phyloP scores from a whole-genome alignment of 2,888 invertebrate genomes.

The Hipparchia semele region DNA sequence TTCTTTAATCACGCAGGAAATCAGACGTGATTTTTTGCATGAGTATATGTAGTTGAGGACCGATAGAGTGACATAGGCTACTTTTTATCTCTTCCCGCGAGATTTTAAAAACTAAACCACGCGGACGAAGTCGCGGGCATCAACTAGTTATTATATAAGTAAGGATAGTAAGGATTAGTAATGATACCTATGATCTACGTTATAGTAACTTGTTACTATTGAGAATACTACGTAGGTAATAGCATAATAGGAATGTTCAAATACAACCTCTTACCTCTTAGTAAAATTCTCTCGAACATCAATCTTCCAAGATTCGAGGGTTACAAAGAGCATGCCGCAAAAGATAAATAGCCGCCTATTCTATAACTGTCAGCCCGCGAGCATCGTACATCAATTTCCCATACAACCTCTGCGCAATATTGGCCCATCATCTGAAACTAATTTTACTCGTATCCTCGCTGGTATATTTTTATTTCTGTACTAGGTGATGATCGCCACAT shows the following conservation, averaged over 20 bases:
- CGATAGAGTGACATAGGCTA: not conserved
- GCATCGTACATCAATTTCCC: conserved; percentile 33
- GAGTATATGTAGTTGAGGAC: too few species aligned
- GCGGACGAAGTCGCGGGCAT: too few species aligned
- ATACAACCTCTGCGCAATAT: conserved; percentile 30
- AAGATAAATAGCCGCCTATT: conserved; percentile 27
- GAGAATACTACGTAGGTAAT: not conserved
- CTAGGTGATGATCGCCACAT: not conserved
- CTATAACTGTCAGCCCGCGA: conserved; percentile 31
- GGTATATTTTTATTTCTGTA: not conserved
- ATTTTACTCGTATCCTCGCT: conserved; percentile 2
- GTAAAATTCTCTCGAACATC: conserved; percentile 16
- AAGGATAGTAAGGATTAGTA: too few species aligned
- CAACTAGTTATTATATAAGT: too few species aligned
- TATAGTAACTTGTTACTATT: not conserved
- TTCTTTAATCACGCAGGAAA: too few species aligned
- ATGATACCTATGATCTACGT: not conserved
- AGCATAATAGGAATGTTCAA: not conserved
- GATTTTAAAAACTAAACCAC: too few species aligned
- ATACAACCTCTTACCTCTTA: conserved; percentile 1
- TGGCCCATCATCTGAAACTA: conserved; percentile 26
- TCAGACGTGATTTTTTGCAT: too few species aligned
- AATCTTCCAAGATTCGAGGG: conserved; percentile 22
- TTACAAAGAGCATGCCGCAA: conserved; percentile 23
- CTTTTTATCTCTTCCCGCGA: too few species aligned